Base-by-base conservation (phyloP, 2,113 vertebrate species). In the Prinia subflava region DNA sequence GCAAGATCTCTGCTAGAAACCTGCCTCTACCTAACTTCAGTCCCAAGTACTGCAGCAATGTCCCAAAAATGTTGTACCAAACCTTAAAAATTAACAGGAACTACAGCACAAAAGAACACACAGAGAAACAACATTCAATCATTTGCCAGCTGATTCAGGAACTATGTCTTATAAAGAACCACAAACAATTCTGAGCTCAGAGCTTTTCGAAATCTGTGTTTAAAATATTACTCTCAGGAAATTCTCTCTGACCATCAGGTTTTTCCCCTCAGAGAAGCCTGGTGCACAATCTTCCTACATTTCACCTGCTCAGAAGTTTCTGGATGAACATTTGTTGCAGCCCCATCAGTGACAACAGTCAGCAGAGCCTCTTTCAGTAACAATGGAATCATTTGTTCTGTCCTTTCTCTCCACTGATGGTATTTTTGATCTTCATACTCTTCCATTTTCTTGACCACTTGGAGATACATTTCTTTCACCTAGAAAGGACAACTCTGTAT, bases 321-420 rank as follows among this genome's bases (percentile, higher is more conserved):
- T 81, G 53, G 28, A 56, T 93, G 91, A 89, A 44, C 11, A 35
- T 37, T 50, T 53, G 87, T 35, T 89, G 73, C 53, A 75, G 82
- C 12, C 37, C 42, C 68, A 53, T 16, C 35, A 37, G 59, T 2
- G 46, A 65, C 1, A 5, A 96, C 81, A 17, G 96, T 64, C 46
- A 99, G 97, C 11, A 99, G 79, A 17, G 86, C 89, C 64, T 96
- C 98, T 96, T 98, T 99, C 97, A 99, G 74, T 20, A 99, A 89
- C 8, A 69, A 14, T 0, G 98, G 98, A 47, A 99, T 94, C 1
- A 33, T 71, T 4, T 94, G 90, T 71, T 98, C 97, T 1, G 98
- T 98, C 27, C 50, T 85, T 1, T 95, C 92, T 63, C 46, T 88
- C 99, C 99, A 99, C 13, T 68, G 42, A 37, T 80, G 74, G 4